Conservation (phyloP, 2,797 vertebrate genomes). For the Alauda arvensis region DNA sequence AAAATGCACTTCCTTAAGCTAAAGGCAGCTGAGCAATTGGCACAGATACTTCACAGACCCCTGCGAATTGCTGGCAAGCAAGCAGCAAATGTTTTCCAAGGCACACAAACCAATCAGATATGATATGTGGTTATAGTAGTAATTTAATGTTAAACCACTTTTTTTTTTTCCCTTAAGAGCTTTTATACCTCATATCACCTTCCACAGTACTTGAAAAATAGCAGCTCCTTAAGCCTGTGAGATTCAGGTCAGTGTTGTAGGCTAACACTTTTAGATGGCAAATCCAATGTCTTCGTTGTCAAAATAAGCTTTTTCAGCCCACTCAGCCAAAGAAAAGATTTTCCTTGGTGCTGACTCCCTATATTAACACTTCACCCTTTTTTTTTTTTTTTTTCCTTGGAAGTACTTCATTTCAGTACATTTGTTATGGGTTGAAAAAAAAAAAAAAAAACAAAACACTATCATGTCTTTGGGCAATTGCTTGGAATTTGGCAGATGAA, state of each 20-base stretch:
- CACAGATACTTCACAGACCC: not conserved
- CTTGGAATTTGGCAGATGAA: not conserved
- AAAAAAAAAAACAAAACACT: not conserved
- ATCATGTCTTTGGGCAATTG: not conserved
- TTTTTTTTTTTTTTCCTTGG: not conserved
- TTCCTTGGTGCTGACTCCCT: not conserved
- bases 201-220: not conserved
- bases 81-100: not conserved
- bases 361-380: not conserved
- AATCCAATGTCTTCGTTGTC: not conserved
- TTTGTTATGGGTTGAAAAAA: not conserved
- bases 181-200: not conserved
- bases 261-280: not conserved
- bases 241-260: not conserved
- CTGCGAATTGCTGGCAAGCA: not conserved
- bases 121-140: not conserved
- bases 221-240: not conserved
- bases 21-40: not conserved
- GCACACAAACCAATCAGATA: not conserved
- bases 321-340: not conserved
- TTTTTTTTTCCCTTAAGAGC: not conserved
- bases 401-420: not conserved
- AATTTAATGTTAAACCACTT: not conserved
- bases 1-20: not conserved
- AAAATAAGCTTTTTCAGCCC: not conserved